Percentiles rank a stretch among this genome's conserved stretches.
Evolutionary conservation across 1,140 invertebrate species (phyloP).

Genomic region (Nephotettix cincticeps): DNA sequence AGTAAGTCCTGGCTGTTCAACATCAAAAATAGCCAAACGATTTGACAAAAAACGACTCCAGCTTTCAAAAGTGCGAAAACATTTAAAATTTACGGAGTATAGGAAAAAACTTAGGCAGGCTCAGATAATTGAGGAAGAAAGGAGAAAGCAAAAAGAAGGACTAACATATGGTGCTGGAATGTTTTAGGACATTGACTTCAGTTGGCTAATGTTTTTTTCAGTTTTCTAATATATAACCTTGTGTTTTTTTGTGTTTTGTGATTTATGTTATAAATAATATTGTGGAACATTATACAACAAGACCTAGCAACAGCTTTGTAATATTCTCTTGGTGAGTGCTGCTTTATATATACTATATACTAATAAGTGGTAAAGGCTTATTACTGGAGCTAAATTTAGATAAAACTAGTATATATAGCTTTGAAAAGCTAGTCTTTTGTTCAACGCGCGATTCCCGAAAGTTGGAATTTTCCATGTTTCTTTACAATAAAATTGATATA

Average conservation of each 20-base stretch:
- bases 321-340: neutral
- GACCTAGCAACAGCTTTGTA: neutral
- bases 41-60: neutral
- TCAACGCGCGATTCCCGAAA: neutral
- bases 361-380: neutral
- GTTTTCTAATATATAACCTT: too few species aligned
- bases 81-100: conserved; percentile 1
- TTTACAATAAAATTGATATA: too few species aligned
- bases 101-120: conserved; percentile 3
- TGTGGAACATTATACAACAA: neutral
- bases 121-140: neutral
- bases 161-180: neutral
- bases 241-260: too few species aligned
- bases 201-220: too few species aligned
- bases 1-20: neutral
- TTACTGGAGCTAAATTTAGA: neutral
- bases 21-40: neutral
- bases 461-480: neutral
- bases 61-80: conserved; percentile 1
- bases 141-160: neutral
- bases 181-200: too few species aligned
- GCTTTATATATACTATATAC: neutral
- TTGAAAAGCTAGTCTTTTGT: neutral
- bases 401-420: neutral
- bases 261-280: neutral